These are phyloP conservation scores for Nothocercus nigrocapillus DNA, from an alignment of 2,113 vertebrate genomes.

Conservation along the genomic window DNA sequence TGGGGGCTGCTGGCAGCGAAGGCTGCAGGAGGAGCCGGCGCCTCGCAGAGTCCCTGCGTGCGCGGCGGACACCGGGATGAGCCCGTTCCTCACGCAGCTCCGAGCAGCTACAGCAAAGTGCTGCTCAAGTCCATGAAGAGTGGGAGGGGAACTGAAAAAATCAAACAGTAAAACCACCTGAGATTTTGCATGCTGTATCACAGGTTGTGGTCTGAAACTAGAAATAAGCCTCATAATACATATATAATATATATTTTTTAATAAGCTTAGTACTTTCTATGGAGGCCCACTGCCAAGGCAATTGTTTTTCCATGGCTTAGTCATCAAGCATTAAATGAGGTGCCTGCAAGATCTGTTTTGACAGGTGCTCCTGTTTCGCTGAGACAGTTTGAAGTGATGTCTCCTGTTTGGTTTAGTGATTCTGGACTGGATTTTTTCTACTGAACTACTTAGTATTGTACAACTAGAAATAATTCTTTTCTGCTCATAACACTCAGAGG, in stretches of 20 bases:
- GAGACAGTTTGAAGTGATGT: conserved; percentile 38
- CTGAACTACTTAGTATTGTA: neutral
- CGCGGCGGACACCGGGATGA: neutral
- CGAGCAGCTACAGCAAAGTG: neutral
- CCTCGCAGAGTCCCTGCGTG: neutral
- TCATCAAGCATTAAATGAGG: conserved; percentile 28
- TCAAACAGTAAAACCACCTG: neutral
- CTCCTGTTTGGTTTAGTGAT: conserved; percentile 32
- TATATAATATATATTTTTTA: no score
- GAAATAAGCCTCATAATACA: neutral
- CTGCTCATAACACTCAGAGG: neutral
- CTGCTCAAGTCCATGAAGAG: neutral
- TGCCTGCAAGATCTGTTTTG: conserved; percentile 43
- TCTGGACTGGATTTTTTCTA: conserved; percentile 44
- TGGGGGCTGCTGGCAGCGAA: neutral
- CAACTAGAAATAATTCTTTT: conserved; percentile 1
- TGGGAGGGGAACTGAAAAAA: neutral
- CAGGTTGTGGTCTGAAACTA: neutral
- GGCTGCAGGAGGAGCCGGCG: neutral
- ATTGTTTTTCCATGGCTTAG: conserved; percentile 38
- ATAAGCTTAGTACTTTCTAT: neutral
- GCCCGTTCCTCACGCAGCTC: neutral
- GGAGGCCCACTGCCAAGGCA: conserved; percentile 1
- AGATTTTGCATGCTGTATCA: neutral
- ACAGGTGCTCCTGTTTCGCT: conserved; percentile 51